Base-by-base conservation (phyloP, 2,797 vertebrate genomes). In the Acridotheres tristis region DNA sequence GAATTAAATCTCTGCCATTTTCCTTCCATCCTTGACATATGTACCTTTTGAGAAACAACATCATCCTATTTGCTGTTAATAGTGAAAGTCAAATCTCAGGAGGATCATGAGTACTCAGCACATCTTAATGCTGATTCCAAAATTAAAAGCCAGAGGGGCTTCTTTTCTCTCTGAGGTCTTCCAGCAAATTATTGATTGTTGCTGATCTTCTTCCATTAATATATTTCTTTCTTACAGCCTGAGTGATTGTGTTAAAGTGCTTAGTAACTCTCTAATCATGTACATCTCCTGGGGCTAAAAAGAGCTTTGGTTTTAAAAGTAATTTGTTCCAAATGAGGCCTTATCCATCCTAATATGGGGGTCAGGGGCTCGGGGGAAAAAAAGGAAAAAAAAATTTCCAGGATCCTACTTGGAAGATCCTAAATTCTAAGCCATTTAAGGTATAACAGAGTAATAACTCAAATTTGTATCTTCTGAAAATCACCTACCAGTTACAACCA, bases 321-420 rank as follows among this genome's bases (percentile, higher is more conserved):
- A 94, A 95, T 95, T 96, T 94, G 67, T 90, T 94, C 79, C 73
- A 83, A 86, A 96, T 88, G 79, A 38, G 90, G 81, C 11, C 54
- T 83, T 84, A 66, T 32, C 26, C 74, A 34, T 84, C 30, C 23
- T 78, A 54, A 75, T 81, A 27, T 38, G 21, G 53, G 43, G 69
- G 92, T 40, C 48, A 90, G 69, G 47, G 17, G 38, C 51, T 90
- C 1, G 4, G 40, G 32, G n/a, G 79, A 59, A 71, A 42, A 67
- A 62, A 19, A 11, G 22, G 16, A 34, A 73, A 16, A 19, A 19
- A 40, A 43, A 8, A n/a, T 86, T 78, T 90, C 81, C 27, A 11
- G 53, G n/a, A 29, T 43, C 21, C 1, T 47, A 55, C 11, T 72
- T 27, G 13, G 45, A 65, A 91, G 16, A 93, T 47, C 3, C 45